phyloP scores from a whole-genome alignment of 2,113 vertebrate genomes.

The Otolemur garnettii region DNA sequence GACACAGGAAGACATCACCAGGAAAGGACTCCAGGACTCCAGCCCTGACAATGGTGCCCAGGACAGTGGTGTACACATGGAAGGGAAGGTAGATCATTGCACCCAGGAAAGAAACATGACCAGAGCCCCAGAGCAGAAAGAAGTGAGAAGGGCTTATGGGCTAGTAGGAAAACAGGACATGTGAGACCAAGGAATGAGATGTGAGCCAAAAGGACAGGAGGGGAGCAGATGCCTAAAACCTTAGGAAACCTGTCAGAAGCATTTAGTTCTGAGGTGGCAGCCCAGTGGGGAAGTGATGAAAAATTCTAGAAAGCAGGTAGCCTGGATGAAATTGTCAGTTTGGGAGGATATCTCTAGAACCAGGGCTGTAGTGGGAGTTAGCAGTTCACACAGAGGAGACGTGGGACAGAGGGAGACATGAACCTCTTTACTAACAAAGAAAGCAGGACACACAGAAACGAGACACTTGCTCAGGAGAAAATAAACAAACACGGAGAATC shows the following conservation, averaged over 20 bases:
- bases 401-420: neutral
- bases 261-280: neutral
- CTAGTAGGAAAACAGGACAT: neutral
- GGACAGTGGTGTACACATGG: too few species aligned
- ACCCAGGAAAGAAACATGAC: neutral
- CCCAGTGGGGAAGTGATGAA: neutral
- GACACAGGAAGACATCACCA: neutral
- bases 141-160: neutral
- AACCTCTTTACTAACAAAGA: neutral
- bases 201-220: neutral
- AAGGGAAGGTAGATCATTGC: too few species aligned
- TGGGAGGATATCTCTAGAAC: neutral
- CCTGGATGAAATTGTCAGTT: neutral
- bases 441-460: neutral
- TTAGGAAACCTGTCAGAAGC: neutral
- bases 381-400: neutral
- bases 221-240: neutral
- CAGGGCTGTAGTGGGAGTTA: too few species aligned
- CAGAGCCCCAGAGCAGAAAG: neutral
- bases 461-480: neutral
- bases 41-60: neutral
- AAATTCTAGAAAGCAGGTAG: neutral
- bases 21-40: neutral
- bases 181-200: too few species aligned
- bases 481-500: neutral